phyloP scores from a whole-genome alignment of 2,113 vertebrate genomes.

The Sapayoa aenigma region DNA sequence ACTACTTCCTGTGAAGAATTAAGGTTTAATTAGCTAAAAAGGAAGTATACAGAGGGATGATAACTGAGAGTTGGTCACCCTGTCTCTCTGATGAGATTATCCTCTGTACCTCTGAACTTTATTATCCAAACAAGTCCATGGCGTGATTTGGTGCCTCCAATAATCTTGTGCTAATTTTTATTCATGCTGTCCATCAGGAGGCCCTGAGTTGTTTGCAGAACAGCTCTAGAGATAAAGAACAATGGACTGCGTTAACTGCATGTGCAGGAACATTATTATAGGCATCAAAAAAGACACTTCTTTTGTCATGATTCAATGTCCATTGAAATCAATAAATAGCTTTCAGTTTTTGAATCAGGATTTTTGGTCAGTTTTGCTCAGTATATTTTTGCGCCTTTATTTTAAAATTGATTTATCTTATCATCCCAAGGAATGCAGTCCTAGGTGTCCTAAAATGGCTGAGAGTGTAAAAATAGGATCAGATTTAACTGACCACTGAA shows the following conservation, averaged over 20 bases:
- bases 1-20: conserved; percentile 76
- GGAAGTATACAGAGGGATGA: conserved; percentile 75
- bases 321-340: not conserved
- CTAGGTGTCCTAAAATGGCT: not conserved
- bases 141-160: conserved; percentile 69
- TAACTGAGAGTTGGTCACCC: conserved; percentile 76
- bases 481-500: not conserved
- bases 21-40: conserved; percentile 80
- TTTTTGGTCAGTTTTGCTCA: not conserved
- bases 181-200: conserved; percentile 62
- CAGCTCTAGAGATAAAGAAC: not conserved
- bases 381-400: not conserved
- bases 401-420: not conserved
- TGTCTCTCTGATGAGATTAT: conserved; percentile 76
- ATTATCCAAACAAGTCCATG: conserved; percentile 76
- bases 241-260: not conserved
- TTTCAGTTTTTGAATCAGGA: not conserved
- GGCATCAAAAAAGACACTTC: not conserved
- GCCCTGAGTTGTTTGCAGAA: conserved; percentile 39
- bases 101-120: conserved; percentile 79
- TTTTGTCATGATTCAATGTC: not conserved
- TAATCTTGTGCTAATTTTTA: conserved; percentile 74
- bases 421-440: not conserved
- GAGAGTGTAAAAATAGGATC: not conserved
- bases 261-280: not conserved